Base-by-base conservation (phyloP, 2,888 invertebrate genomes). In the Scelioninae gen. 2 region DNA sequence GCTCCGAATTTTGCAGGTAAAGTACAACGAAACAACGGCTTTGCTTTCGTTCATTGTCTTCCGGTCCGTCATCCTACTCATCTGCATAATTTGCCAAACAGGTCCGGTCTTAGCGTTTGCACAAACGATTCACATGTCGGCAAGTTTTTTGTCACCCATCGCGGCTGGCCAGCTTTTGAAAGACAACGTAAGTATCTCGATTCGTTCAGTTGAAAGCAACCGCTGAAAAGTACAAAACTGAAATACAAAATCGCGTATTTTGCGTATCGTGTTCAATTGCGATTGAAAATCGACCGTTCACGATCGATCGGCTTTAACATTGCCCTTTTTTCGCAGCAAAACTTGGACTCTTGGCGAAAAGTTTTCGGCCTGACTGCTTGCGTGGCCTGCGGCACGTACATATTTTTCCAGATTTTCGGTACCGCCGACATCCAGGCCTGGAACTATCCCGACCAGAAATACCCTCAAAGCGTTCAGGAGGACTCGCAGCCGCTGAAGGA, bases 61-160 rank as follows among this genome's bases (percentile, higher is more conserved):
- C n/a, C n/a, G n/a, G n/a, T n/a, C n/a, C n/a, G n/a, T n/a, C n/a
- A n/a, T n/a, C n/a, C n/a, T n/a, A n/a, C n/a, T n/a, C n/a, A n/a
- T n/a, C n/a, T n/a, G n/a, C n/a, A 48, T 37, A 37, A 35, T 55
- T 41, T 25, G 13, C 37, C 2, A 7, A 73, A 1, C 60, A 87
- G 87, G 90, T 55, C 92, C 92, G 28, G 91, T 92, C 45, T 84
- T 92, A 76, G 92, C 92, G 10, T 92, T 92, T 83, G 91, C 92
- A 77, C 92, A 92, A 86, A 92, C 92, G n/a, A 92, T 92, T 78
- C 92, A 92, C 84, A 92, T 92, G 92, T 89, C 91, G 9, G 92
- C 92, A 22, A 92, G 92, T 79, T 92, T 92, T 81, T 80, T 92
- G 33, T 92, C 92, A 52, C 92, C 92, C 0, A 83, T 92, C 60